Conservation (phyloP, 2,888 invertebrate species). For the Cremastobaeus sp. region DNA sequence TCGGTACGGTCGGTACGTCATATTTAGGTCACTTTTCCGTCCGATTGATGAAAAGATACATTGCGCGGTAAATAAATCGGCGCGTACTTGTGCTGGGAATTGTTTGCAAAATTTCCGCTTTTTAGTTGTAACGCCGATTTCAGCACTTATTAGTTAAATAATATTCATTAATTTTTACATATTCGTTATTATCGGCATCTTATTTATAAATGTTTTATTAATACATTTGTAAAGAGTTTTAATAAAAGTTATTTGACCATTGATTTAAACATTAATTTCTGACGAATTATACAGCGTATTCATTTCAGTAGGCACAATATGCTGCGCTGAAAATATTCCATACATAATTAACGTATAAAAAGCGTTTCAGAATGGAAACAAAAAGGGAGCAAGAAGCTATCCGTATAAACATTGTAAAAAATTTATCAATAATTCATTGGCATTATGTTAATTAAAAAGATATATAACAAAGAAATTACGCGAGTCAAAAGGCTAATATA, state of each 20-base stretch:
- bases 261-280: no score
- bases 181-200: no score
- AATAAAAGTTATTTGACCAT: no score
- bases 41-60: conserved; percentile 26
- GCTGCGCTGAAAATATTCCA: conserved; percentile 3
- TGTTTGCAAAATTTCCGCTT: no score
- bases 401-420: conserved; percentile 22
- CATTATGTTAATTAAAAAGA: conserved; percentile 8
- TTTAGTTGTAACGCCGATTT: no score
- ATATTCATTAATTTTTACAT: no score
- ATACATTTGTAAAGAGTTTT: no score
- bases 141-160: no score
- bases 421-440: conserved; percentile 19
- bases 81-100: no score
- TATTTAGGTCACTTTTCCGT: conserved; percentile 44
- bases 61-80: conserved; percentile 13
- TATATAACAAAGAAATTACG: conserved; percentile 16
- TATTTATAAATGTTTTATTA: no score
- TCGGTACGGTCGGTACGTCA: conserved; percentile 23
- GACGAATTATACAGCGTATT: no score
- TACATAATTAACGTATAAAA: conserved; percentile 19
- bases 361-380: conserved; percentile 8
- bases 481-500: neutral
- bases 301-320: no score
- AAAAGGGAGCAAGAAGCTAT: conserved; percentile 1